Evolutionary conservation across 2,797 vertebrate genomes (phyloP).

Genomic region (Tapera naevia): DNA sequence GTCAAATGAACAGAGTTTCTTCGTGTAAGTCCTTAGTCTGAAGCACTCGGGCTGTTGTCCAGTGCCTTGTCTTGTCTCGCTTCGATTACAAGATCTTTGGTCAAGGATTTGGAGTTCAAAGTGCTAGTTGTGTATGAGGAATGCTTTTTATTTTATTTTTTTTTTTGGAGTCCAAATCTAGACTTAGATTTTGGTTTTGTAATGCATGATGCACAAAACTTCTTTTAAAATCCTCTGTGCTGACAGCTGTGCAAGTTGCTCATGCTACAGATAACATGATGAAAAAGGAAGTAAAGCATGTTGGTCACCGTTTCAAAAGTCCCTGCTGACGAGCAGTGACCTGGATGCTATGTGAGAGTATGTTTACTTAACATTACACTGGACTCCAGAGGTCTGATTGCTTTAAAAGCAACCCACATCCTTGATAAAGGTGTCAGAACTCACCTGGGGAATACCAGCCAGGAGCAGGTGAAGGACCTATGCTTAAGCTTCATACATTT

Average conservation of each 20-base stretch:
- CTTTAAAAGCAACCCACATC: not conserved
- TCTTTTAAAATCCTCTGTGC: constrained; percentile 2
- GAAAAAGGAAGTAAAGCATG: not conserved
- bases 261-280: not conserved
- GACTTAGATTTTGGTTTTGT: not conserved
- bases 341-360: not conserved
- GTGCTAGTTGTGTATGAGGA: not conserved
- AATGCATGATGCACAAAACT: not conserved
- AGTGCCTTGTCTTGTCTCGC: not conserved
- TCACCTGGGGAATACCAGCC: not conserved
- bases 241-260: not conserved
- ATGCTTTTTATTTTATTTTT: not conserved
- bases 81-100: not conserved
- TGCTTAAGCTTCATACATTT: not conserved
- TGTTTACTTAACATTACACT: not conserved
- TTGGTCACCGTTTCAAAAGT: not conserved
- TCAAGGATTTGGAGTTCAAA: not conserved
- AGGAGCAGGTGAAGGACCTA: not conserved
- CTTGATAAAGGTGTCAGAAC: not conserved
- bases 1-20: not conserved
- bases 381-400: not conserved
- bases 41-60: not conserved
- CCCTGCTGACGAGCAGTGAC: not conserved
- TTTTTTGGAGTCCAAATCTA: not conserved
- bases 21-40: not conserved